Conservation (phyloP, 2,113 vertebrate species). For the Atrichornis clamosus region DNA sequence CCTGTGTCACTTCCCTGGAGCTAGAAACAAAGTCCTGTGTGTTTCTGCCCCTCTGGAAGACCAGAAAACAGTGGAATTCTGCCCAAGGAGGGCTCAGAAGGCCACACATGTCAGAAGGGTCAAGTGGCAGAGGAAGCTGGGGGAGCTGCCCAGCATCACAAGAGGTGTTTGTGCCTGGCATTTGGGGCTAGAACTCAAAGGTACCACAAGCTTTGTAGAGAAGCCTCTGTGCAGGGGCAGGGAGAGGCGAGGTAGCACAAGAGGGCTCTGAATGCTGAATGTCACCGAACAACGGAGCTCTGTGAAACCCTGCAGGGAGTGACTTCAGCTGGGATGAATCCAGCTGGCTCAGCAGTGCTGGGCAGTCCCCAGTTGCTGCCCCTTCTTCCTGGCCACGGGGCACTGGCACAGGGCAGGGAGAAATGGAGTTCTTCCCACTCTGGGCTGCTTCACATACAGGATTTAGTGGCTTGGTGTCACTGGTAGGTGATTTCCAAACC, state of each 20-base stretch:
- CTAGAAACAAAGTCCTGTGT: background rate
- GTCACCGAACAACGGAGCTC: constrained; percentile 11
- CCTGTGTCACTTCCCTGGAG: background rate
- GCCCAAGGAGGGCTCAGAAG: background rate
- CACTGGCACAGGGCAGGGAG: background rate
- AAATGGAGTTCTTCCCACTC: fast-evolving
- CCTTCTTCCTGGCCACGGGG: background rate
- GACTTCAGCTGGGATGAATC: background rate
- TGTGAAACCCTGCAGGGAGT: background rate
- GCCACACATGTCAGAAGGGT: fast-evolving
- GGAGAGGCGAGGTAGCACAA: background rate
- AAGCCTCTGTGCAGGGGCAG: background rate
- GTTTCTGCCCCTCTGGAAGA: background rate
- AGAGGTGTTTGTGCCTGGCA: background rate
- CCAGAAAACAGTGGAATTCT: background rate
- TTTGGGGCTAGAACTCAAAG: background rate
- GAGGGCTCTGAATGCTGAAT: background rate
- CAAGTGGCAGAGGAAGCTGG: background rate
- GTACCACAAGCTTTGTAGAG: background rate
- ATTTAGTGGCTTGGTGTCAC: background rate
- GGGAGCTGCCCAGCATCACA: background rate
- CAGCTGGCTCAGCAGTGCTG: background rate
- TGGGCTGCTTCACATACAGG: fast-evolving
- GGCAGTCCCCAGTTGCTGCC: background rate
- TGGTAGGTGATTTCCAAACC: background rate